Evolutionary conservation across 2,113 vertebrate genomes (phyloP).

Genomic region (Oncorhynchus tshawytscha): DNA sequence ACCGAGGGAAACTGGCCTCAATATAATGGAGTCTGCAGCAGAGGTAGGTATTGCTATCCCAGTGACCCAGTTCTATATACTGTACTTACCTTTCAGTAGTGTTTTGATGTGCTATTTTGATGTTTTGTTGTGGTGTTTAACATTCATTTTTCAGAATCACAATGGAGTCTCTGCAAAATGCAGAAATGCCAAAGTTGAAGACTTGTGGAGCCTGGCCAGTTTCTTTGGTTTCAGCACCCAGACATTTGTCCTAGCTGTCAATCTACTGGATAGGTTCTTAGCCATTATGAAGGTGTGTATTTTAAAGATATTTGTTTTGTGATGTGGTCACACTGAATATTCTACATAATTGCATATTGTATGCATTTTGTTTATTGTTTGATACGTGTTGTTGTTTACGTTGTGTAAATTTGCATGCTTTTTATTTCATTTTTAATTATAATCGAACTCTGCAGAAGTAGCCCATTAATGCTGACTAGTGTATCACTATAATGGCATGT

Average conservation of each 20-base stretch:
- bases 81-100: not conserved
- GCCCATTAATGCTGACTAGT: constrained; percentile 4
- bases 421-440: not conserved
- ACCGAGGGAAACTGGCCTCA: constrained; percentile 86
- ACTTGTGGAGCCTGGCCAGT: constrained; percentile 90
- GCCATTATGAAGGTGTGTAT: constrained; percentile 90
- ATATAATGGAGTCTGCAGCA: constrained; percentile 81
- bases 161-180: constrained; percentile 83
- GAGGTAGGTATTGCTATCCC: constrained; percentile 73
- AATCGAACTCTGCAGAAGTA: not conserved
- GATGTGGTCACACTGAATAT: not conserved
- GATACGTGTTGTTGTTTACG: not conserved
- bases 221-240: constrained; percentile 94
- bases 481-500: constrained; percentile 8
- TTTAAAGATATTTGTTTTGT: not conserved
- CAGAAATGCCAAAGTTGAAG: constrained; percentile 89
- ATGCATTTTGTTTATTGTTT: not conserved
- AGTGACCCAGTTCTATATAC: constrained; percentile 24
- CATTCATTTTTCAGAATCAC: constrained; percentile 72
- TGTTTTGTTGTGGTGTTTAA: no score
- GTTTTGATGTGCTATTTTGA: not conserved
- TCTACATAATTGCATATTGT: no score
- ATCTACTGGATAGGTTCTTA: constrained; percentile 93
- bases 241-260: constrained; percentile 93
- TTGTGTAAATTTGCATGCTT: no score